phyloP scores from a whole-genome alignment of 1,140 invertebrate genomes.

The Anastrepha ludens region DNA sequence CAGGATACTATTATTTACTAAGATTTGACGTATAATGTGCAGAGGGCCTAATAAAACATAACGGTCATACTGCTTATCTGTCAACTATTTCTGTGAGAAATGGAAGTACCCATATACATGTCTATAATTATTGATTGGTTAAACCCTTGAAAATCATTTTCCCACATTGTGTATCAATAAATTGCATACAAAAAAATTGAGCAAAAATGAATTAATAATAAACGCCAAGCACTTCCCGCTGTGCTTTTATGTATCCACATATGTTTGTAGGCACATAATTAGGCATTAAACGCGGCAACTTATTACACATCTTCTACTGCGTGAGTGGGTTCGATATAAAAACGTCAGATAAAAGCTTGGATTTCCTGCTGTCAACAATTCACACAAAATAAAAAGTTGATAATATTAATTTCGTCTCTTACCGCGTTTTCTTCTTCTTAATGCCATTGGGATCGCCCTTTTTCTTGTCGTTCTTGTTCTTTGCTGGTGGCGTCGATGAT shows the following conservation, averaged over 20 bases:
- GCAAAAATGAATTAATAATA: neutral
- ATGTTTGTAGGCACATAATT: neutral
- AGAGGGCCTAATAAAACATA: no score
- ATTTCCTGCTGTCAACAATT: neutral
- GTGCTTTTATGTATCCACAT: neutral
- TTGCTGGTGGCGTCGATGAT: slow-evolving; percentile 65
- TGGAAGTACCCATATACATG: no score
- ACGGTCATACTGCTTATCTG: no score
- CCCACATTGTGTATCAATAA: neutral
- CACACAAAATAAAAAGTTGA: slow-evolving; percentile 56
- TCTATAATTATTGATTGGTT: neutral
- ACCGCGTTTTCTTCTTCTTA: slow-evolving; percentile 96
- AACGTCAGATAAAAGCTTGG: slow-evolving; percentile 1
- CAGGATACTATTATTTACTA: no score
- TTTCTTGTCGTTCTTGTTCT: slow-evolving; percentile 85
- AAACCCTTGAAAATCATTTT: neutral
- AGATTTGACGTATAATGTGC: no score
- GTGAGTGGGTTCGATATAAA: slow-evolving; percentile 3
- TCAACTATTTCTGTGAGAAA: no score
- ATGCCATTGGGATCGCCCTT: slow-evolving; percentile 90
- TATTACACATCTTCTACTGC: neutral
- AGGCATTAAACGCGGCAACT: neutral
- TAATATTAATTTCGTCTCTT: slow-evolving; percentile 60
- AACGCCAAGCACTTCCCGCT: neutral
- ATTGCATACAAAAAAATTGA: neutral